Evolutionary conservation across 2,113 vertebrate species (phyloP), one percentile per base, ranked within the genome.

Genomic region (Monarcha castaneiventris): DNA sequence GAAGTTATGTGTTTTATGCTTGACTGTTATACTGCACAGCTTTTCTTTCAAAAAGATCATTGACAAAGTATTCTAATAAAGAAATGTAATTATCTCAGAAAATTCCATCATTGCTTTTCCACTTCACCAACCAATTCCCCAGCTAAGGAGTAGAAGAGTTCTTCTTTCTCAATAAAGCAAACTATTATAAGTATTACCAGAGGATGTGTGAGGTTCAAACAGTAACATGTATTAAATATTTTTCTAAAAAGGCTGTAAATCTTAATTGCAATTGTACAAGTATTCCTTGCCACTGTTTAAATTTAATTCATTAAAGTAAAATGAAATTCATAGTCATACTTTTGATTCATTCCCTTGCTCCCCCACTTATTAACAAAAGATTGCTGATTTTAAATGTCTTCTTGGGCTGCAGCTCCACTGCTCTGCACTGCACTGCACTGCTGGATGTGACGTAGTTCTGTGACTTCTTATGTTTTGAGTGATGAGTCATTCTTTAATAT

Each of bases 101-200:
- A 97, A 97, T 93, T 79, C 81, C 67, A 74, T 92, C 87, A 64
- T 79, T 46, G 8, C 32, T 93, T 95, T 97, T 96, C 74, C 58
- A 94, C 84, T 91, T 92, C 63, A 85, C 21, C 37, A 85, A 32
- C 44, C 27, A 61, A 90, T 78, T 85, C 32, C 54, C 30, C 48
- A 68, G 8, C 25, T 80, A 54, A 68, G 59, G 33, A 85, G 48
- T 30, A 46, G 22, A 78, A 46, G 64, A 83, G 32, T 52, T 94
- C 27, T 95, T 35, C 54, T 44, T 84, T 80, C 67, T 81, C 77
- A 76, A 76, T 94, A 96, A 95, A 94, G 6, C 7, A 94, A 89
- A 78, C 54, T 82, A 26, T 76, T 84, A 61, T 68, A 67, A 78
- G 29, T 63, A 79, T 84, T 93, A 51, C 41, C 61, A 96, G 76